A percentile compares a stretch with the other conserved stretches of the same genome.
phyloP scores from a whole-genome alignment of 2,888 invertebrate genomes.

The Agonopterix arenella region DNA sequence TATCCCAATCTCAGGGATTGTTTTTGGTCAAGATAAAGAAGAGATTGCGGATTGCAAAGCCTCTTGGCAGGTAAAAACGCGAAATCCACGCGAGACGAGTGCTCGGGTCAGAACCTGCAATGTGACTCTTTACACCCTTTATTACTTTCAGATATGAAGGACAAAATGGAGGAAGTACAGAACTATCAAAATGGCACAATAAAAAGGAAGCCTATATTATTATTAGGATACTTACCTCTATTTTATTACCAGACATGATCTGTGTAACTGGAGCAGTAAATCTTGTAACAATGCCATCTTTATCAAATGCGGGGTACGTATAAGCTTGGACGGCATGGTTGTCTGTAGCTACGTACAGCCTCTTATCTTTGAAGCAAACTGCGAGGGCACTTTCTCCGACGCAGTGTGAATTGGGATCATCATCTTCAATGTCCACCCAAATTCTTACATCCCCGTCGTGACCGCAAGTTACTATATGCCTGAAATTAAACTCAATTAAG shows the following conservation, averaged over 20 bases:
- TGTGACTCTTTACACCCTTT: too few relatives aligned
- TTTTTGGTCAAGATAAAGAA: too few relatives aligned
- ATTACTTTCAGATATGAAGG: too few relatives aligned
- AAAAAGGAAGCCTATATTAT: too few relatives aligned
- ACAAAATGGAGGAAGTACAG: too few relatives aligned
- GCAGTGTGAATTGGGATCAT: constrained; percentile 90
- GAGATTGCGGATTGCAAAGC: too few relatives aligned
- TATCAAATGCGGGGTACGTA: constrained; percentile 86
- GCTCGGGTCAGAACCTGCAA: too few relatives aligned
- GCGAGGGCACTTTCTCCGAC: constrained; percentile 90
- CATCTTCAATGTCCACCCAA: constrained; percentile 91
- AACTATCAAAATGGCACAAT: too few relatives aligned
- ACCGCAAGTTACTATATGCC: constrained; percentile 88
- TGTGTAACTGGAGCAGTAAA: constrained; percentile 94
- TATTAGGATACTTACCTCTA: constrained; percentile 51
- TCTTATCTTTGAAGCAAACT: constrained; percentile 81
- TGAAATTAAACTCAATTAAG: constrained; percentile 13
- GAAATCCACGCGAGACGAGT: too few relatives aligned
- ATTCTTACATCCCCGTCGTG: constrained; percentile 94
- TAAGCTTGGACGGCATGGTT: constrained; percentile 90
- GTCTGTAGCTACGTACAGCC: constrained; percentile 89
- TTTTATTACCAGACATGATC: constrained; percentile 80
- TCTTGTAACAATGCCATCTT: constrained; percentile 90
- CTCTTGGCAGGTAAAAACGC: too few relatives aligned
- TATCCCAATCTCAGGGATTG: too few relatives aligned